A percentile compares a stretch with the other conserved stretches of the same genome.
phyloP scores from a whole-genome alignment of 92 coral and sea anemone genomes.

The Bergia puertoricense region DNA sequence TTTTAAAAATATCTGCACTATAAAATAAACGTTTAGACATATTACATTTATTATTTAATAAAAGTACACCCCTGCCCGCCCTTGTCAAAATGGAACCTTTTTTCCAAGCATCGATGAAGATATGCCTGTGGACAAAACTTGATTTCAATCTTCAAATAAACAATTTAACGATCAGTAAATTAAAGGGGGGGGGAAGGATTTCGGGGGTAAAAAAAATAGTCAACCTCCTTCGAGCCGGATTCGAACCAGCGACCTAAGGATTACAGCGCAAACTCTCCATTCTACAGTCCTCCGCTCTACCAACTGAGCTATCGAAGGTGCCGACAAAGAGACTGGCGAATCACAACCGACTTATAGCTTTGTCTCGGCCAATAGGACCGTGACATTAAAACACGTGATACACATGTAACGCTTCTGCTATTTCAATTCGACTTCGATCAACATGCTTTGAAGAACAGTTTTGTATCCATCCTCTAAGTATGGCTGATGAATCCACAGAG shows the following conservation, averaged over 20 bases:
- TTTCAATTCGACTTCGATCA: slow-evolving; percentile 81
- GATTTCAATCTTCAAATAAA: too few species aligned
- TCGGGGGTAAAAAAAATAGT: not conserved
- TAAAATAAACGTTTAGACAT: too few species aligned
- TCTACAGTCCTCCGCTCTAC: slow-evolving; percentile 66
- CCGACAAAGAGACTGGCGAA: accelerated
- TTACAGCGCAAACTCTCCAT: not conserved
- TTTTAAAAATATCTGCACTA: too few species aligned
- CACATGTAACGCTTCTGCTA: not conserved
- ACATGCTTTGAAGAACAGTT: slow-evolving; percentile 81
- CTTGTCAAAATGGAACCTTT: too few species aligned
- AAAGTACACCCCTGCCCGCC: too few species aligned
- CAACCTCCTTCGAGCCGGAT: slow-evolving; percentile 73
- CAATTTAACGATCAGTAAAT: not conserved
- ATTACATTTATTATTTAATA: too few species aligned
- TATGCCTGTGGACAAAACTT: too few species aligned
- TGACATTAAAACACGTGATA: not conserved
- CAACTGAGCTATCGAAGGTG: slow-evolving; percentile 59
- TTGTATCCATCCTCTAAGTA: slow-evolving; percentile 68
- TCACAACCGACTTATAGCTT: not conserved
- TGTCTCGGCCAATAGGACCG: not conserved
- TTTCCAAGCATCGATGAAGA: too few species aligned
- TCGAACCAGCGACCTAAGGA: slow-evolving; percentile 83
- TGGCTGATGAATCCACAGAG: slow-evolving; percentile 95
- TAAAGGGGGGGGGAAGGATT: not conserved